Evolutionary conservation across 2,888 invertebrate species (phyloP).

Genomic region (Polyommatus iphigenia): DNA sequence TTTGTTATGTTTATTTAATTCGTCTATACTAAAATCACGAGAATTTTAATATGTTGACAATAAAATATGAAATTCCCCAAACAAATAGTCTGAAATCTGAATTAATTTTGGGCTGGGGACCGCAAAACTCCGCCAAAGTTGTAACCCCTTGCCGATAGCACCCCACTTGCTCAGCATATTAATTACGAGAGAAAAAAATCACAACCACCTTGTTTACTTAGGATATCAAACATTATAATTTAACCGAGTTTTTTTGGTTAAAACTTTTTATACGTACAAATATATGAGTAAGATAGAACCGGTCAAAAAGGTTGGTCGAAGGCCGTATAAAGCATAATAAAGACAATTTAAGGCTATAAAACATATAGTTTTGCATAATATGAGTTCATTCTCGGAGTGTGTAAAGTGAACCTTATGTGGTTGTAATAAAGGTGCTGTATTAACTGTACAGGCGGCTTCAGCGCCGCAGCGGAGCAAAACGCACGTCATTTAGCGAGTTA

Average conservation of each 20-base stretch:
- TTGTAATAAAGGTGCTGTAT: neutral
- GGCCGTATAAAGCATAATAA: conserved; percentile 25
- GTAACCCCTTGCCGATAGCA: conserved; percentile 2
- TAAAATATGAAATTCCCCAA: neutral
- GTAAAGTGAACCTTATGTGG: neutral
- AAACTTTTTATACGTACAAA: conserved; percentile 23
- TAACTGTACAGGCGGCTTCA: neutral
- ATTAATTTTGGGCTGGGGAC: neutral
- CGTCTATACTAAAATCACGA: neutral
- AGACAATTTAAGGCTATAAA: conserved; percentile 24
- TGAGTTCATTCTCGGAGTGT: neutral
- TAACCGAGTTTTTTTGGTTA: neutral
- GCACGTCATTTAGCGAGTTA: conserved; percentile 30
- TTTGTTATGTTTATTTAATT: neutral
- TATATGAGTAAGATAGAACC: conserved; percentile 27
- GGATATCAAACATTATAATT: conserved; percentile 20
- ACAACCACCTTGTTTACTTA: conserved; percentile 10
- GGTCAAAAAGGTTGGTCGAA: conserved; percentile 29
- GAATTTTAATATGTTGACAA: neutral
- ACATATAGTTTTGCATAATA: conserved; percentile 29
- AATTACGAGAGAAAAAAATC: conserved; percentile 1
- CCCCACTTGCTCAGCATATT: conserved; percentile 5
- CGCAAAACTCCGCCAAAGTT: conserved; percentile 3
- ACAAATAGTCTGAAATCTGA: neutral
- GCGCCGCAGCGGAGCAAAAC: conserved; percentile 26